Base-by-base conservation (phyloP, 2,113 vertebrate genomes). In the Pseudorectes ferrugineus region DNA sequence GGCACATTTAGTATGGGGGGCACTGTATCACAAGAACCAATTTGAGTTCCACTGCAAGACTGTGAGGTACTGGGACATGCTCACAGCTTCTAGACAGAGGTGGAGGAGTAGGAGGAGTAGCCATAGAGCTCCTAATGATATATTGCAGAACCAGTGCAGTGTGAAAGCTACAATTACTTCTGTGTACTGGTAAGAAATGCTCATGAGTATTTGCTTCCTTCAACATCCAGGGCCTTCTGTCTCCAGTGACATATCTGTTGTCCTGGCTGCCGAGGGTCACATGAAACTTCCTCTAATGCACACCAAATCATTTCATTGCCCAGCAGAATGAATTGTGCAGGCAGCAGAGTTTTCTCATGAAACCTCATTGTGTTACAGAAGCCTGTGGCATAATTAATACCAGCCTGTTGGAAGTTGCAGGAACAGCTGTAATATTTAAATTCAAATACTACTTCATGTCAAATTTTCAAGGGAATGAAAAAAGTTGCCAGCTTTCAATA, bases 181-280 rank as follows among this genome's bases (percentile, higher is more conserved):
- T 49, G 14, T 36, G 58, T 17, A 19, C 4, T 0, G 0, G 16
- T 43, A 20, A 51, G 70, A 54, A 54, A 51, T 43, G 16, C 26
- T 18, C 17, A 6, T 17, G 40, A 57, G 28, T 33, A 14, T 63
- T 48, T 78, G 38, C 24, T 33, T 40, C 29, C 40, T 67, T 7
- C 58, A 49, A 1, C 0, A 5, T 10, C 25, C 42, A 24, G 23
- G 22, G 12, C 25, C 13, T 38, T 72, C 28, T 55, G 31, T 35
- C 31, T 70, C 28, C 26, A 4, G 14, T 48, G 55, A 15, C 16
- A 12, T 14, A 33, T 13, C 1, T 4, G 9, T 25, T 16, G 3
- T 51, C 25, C 54, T 66, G 42, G 26, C 35, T 55, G 35, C 15
- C 7, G 4, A 33, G 2, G 10, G 67, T n/a, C 16, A 2, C 33